These are phyloP conservation scores for Pelosia muscerda DNA, from an alignment of 2,888 invertebrate genomes.

Conservation along the genomic window DNA sequence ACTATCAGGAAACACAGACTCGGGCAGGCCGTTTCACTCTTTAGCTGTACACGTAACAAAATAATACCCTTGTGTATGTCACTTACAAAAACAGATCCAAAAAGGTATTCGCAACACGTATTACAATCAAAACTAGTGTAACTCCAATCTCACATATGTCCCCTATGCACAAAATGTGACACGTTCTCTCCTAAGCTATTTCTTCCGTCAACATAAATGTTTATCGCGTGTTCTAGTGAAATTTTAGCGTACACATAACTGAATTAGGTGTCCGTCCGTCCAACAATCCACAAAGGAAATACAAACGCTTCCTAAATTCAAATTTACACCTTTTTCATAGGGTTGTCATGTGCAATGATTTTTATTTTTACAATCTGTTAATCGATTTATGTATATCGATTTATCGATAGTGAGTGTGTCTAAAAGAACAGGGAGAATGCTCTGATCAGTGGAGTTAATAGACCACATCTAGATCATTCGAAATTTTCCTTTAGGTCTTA, in stretches of 20 bases:
- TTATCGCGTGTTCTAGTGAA: slow-evolving; percentile 8
- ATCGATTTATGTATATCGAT: neutral
- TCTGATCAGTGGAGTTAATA: too few species aligned
- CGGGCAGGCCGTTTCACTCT: too few species aligned
- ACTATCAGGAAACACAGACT: too few species aligned
- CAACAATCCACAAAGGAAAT: slow-evolving; percentile 29
- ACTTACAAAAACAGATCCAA: neutral
- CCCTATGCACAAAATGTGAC: slow-evolving; percentile 6
- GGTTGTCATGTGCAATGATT: slow-evolving; percentile 3
- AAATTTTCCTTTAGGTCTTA: too few species aligned
- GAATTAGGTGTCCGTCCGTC: slow-evolving; percentile 21
- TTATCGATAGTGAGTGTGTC: neutral
- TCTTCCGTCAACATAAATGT: slow-evolving; percentile 3
- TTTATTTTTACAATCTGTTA: neutral
- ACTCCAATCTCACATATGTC: neutral
- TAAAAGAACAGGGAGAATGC: too few species aligned
- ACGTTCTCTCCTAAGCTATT: neutral
- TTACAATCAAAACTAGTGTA: slow-evolving; percentile 1
- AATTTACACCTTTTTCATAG: slow-evolving; percentile 21
- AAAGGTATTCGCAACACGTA: neutral
- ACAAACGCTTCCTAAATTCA: slow-evolving; percentile 30
- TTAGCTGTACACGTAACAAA: too few species aligned
- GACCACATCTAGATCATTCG: too few species aligned
- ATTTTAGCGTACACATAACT: slow-evolving; percentile 20
- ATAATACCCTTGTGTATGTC: too few species aligned